Evolutionary conservation across 1,140 invertebrate species (phyloP).

Genomic region (Olivierus martensii): DNA sequence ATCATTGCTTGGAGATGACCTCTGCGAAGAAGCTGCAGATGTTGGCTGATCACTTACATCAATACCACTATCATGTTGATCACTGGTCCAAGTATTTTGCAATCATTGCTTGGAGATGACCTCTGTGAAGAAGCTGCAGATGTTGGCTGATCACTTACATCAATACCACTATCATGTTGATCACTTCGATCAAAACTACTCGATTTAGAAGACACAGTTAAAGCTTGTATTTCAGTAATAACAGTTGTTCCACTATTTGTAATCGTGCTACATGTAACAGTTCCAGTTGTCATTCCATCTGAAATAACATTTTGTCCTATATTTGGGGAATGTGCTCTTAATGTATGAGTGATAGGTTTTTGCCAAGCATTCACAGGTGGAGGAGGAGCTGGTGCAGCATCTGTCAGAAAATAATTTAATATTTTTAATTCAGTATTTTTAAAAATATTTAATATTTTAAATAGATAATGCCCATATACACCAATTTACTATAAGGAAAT

Average conservation of each 20-base stretch:
- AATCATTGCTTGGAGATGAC: conserved; percentile 34
- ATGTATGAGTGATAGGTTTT: conserved; percentile 15
- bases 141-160: conserved; percentile 36
- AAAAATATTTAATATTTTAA: background rate
- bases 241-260: background rate
- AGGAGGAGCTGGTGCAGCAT: conserved; percentile 39
- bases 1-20: conserved; percentile 35
- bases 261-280: background rate
- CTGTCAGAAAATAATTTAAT: too few species aligned
- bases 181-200: conserved; percentile 26
- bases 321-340: conserved; percentile 9
- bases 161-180: conserved; percentile 38
- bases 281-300: conserved; percentile 1
- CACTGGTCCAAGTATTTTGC: conserved; percentile 49
- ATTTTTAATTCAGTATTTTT: background rate
- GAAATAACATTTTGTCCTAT: background rate
- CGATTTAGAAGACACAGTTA: conserved; percentile 21
- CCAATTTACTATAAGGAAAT: too few species aligned
- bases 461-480: too few species aligned
- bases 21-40: conserved; percentile 33
- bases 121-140: conserved; percentile 34
- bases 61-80: conserved; percentile 37
- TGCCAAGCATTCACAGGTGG: conserved; percentile 68
- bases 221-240: conserved; percentile 6
- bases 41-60: conserved; percentile 37